Evolutionary conservation across 2,113 vertebrate species (phyloP), one percentile per base, ranked within the genome.

Genomic region (Ammodytes dubius): DNA sequence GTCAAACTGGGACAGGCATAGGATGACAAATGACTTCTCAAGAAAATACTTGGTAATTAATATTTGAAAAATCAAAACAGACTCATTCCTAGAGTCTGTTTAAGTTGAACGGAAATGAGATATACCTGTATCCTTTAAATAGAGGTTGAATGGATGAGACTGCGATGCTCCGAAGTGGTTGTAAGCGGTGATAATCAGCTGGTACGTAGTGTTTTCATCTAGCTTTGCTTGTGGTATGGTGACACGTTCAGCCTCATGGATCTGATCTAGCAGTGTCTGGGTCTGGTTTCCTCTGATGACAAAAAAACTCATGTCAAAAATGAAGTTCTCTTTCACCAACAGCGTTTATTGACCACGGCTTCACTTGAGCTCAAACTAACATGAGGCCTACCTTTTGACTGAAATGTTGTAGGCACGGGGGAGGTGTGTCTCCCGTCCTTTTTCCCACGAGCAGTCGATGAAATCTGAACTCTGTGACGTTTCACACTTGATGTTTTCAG

Each of bases 141-240:
- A 70, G 77, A 95, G 72, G 10, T 13, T 39, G 39, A 93, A 85
- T 3, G 77, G 66, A 13, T 94, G 89, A 1, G 93, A 94, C 11
- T 47, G 56, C 0, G 91, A 88, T 4, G 49, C 42, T 84, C 94
- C 94, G 7, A 95, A 87, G 73, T 63, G 74, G 82, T 96, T 96
- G 72, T 47, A 19, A 7, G 93, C 93, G 6, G 43, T 84, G 61
- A 95, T 43, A 14, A 9, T 72, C 50, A 95, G 7, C 49, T 54
- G 47, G 75, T 85, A 91, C 19, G 75, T 79, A 5, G 13, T 56
- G 27, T 82, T 81, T 57, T 84, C 74, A 60, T 89, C 77, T 5
- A 93, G 54, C n/a, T 37, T 12, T 0, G 68, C 17, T 72, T 76
- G 68, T 46, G 77, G 81, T 52, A 95, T 50, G 19, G 39, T 15